Evolutionary conservation across 2,113 vertebrate genomes (phyloP), one percentile per base, ranked within the genome.

Genomic region (Microtus oregoni): DNA sequence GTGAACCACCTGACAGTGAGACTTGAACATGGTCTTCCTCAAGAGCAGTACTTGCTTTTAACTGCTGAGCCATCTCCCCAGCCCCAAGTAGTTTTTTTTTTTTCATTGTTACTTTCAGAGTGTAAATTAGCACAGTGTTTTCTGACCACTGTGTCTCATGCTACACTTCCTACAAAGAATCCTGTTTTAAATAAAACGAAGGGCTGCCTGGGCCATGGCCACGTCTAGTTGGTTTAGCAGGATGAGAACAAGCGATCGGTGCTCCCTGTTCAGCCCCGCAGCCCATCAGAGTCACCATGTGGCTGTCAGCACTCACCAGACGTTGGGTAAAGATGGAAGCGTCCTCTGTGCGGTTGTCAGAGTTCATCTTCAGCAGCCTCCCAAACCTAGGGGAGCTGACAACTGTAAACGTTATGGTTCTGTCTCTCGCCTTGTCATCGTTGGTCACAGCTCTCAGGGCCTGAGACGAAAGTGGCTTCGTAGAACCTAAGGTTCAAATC

Each of bases 281-380:
- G 86, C 26, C 52, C 82, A 9, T 28, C 79, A 52, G 32, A 17
- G 4, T 26, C 89, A 58, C 3, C 20, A 38, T 20, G 8, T 0
- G 0, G 26, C 96, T 14, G 8, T 61, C 38, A 90, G 97, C 52
- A 97, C 99, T 99, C 98, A 99, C 99, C 99, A 99, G 99, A 50
- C 97, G 96, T 91, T 99, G 99, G 0, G 99, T 99, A 98, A 99
- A 99, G 93, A 98, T 97, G 76, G 98, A 98, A 92, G 99, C 97
- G 75, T 99, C 99, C 92, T 97, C 97, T 9, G 98, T 98, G 58
- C 96, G 97, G 92, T 99, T 98, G 92, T 98, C 98, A 28, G 98
- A 93, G 96, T 97, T 98, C 73, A 97, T 92, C 92, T 61, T 96
- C 91, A 99, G 97, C 97, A 99, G 98, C 82, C 97, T 99, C 82